These are phyloP conservation scores for Metacarcinus magister DNA, from an alignment of 2,888 invertebrate genomes.

Conservation along the genomic window DNA sequence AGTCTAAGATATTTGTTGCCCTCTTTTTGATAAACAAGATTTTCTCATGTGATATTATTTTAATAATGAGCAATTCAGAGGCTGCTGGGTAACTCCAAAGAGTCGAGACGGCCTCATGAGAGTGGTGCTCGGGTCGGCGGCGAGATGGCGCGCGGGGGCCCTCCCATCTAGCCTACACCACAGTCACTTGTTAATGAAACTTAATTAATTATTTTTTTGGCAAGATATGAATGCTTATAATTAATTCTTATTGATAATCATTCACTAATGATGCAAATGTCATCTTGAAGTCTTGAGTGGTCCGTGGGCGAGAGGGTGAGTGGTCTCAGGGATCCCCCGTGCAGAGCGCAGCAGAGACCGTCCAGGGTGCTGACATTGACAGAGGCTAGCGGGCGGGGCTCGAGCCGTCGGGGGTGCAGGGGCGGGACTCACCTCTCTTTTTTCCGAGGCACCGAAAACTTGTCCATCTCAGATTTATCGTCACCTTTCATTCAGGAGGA, in stretches of 20 bases:
- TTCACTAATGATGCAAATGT: constrained; percentile 17
- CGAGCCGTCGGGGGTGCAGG: constrained; percentile 72
- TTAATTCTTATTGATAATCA: not conserved
- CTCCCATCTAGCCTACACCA: constrained; percentile 70
- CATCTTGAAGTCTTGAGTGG: constrained; percentile 52
- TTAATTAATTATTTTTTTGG: not conserved
- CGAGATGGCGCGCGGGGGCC: constrained; percentile 67
- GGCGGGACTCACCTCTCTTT: constrained; percentile 67
- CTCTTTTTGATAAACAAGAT: constrained; percentile 72
- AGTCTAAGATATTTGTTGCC: constrained; percentile 75
- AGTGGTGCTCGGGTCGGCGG: constrained; percentile 80
- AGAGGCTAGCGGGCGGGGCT: constrained; percentile 77
- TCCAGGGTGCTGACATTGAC: constrained; percentile 81
- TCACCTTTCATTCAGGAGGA: constrained; percentile 50
- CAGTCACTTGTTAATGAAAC: constrained; percentile 23
- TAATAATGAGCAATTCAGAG: constrained; percentile 75
- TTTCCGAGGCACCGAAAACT: constrained; percentile 69
- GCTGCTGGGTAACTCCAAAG: constrained; percentile 80
- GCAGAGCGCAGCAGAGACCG: constrained; percentile 74
- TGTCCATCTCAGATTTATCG: constrained; percentile 44
- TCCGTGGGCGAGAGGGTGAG: constrained; percentile 74
- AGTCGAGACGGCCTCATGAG: constrained; percentile 78
- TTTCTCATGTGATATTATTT: constrained; percentile 77
- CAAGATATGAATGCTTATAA: not conserved
- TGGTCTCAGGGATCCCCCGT: constrained; percentile 69